Base-by-base conservation (phyloP, 2,888 invertebrate genomes). In the Agriopis leucophaearia region DNA sequence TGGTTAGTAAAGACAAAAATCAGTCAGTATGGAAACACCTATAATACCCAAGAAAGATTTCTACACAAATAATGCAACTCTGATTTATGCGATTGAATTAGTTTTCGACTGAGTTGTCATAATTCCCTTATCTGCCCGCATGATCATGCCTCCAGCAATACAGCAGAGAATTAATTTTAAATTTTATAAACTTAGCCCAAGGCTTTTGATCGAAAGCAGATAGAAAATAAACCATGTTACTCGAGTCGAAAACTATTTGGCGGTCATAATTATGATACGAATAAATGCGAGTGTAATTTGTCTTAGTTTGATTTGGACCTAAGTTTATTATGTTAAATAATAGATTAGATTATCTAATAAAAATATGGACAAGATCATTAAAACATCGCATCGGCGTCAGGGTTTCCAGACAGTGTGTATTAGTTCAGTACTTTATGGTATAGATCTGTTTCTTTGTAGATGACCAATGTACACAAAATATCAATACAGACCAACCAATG, bases 221-320 rank as follows among this genome's bases (percentile, higher is more conserved):
- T 47, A 16, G 7, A 16, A n/a, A 16, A 47, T 51, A 51, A 13
- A 27, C 8, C 38, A 18, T 12, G 5, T 27, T 27, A 36, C 16
- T 10, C 10, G 18, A 12, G n/a, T 12, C 7, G 3, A 18, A 55
- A 10, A 7, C 18, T n/a, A n/a, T n/a, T n/a, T n/a, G n/a, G n/a
- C n/a, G n/a, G n/a, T n/a, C 40, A 8, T 12, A 40, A 47, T 35
- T 15, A 15, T 45, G 45, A 60, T 64, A 36, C 10, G 40, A 57
- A 48, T 68, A 69, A 66, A 71, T 71, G 66, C 57, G 48, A 63
- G 42, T 56, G 15, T 44, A 16, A 38, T 36, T 48, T 48, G 16
- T 48, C 12, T 13, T 35, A 9, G 27, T 57, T 45, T 47, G 1
- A 58, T 38, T 57, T 57, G 57, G 57, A 45, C 57, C 58, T 58